phyloP scores from a whole-genome alignment of 2,888 invertebrate species.

The Xestia c-nigrum region DNA sequence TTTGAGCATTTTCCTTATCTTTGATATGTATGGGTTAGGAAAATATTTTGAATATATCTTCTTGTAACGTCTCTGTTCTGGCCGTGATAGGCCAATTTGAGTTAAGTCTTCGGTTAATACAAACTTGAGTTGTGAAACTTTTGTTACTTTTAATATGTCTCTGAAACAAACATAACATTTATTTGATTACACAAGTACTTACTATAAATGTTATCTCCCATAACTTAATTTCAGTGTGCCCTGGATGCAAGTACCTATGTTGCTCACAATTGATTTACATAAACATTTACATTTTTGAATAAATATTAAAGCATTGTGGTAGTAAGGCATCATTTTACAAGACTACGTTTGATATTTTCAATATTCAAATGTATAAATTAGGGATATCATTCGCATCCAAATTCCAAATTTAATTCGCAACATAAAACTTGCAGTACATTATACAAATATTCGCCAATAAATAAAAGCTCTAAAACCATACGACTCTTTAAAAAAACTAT shows the following conservation, averaged over 20 bases:
- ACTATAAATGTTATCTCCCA: not conserved
- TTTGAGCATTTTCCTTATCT: conserved; percentile 96
- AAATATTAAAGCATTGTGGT: not conserved
- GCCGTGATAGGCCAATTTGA: conserved; percentile 97
- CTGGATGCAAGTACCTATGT: not conserved
- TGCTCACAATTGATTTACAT: not conserved
- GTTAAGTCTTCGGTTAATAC: conserved; percentile 97
- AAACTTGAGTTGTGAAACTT: conserved; percentile 97
- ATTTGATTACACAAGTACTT: conserved; percentile 12
- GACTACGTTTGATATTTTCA: not conserved
- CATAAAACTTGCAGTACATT: not conserved
- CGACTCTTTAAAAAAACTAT: not conserved
- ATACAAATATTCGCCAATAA: conserved; percentile 28
- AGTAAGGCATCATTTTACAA: not conserved
- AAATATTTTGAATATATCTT: conserved; percentile 98
- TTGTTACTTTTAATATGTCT: conserved; percentile 96
- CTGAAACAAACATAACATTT: conserved; percentile 86
- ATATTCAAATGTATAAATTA: not conserved
- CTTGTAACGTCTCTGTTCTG: conserved; percentile 98
- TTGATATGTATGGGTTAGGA: conserved; percentile 97
- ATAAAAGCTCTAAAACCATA: not conserved
- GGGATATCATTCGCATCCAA: conserved; percentile 12
- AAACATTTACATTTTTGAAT: not conserved
- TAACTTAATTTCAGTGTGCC: not conserved
- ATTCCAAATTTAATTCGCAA: too few relatives aligned